Percentiles rank a stretch among this genome's conserved stretches.
Evolutionary conservation across 2,888 invertebrate genomes (phyloP).

Genomic region (Aphrophora alni): DNA sequence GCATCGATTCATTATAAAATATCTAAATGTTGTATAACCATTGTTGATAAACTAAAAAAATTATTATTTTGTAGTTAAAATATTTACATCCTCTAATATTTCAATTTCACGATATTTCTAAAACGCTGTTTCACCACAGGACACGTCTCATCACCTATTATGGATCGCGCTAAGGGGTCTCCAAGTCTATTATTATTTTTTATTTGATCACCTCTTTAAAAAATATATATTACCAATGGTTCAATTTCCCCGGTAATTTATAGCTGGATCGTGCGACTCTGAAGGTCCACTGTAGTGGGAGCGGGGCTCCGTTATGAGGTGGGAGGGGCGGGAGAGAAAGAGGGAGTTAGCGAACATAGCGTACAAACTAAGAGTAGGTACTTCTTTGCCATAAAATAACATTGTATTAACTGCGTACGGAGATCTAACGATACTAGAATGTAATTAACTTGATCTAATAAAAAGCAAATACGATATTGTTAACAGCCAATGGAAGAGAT

Average conservation of each 20-base stretch:
- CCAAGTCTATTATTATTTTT: slow-evolving; percentile 39
- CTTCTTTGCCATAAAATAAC: neutral
- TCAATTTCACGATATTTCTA: neutral
- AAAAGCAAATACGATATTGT: neutral
- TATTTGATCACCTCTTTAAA: slow-evolving; percentile 42
- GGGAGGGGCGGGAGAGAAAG: neutral
- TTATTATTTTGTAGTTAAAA: no score
- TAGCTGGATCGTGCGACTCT: slow-evolving; percentile 35
- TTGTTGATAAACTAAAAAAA: no score
- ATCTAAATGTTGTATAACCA: no score
- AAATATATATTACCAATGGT: slow-evolving; percentile 41
- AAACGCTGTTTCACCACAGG: neutral
- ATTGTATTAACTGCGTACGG: neutral
- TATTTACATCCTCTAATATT: neutral
- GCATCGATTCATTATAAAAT: no score
- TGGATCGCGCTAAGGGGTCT: slow-evolving; percentile 11
- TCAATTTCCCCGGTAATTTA: slow-evolving; percentile 41
- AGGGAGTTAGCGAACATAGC: neutral
- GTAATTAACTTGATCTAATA: neutral
- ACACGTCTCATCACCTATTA: neutral
- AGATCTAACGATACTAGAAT: neutral
- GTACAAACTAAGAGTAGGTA: neutral
- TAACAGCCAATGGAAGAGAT: neutral
- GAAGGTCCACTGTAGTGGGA: neutral
- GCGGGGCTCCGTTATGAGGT: slow-evolving; percentile 2